A percentile compares a stretch with the other conserved stretches of the same genome.
Conservation (phyloP, 2,888 invertebrate species). For the Dicycla oo region DNA sequence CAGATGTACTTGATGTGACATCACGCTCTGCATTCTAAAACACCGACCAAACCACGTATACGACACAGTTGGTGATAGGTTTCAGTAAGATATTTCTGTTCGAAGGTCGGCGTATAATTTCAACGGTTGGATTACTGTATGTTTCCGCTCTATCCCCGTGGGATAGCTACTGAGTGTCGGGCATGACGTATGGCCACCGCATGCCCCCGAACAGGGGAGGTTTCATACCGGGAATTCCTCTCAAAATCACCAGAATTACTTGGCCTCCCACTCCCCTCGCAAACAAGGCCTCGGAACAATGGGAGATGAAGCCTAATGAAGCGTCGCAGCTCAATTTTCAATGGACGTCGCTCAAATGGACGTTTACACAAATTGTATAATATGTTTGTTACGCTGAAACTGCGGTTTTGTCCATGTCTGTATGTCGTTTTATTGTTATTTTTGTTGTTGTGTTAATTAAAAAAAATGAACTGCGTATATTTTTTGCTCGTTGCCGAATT, state of each 20-base stretch:
- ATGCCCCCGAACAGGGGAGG: slow-evolving; percentile 68
- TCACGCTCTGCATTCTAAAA: slow-evolving; percentile 27
- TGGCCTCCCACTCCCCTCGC: slow-evolving; percentile 59
- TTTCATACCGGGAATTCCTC: slow-evolving; percentile 68
- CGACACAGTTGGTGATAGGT: slow-evolving; percentile 50
- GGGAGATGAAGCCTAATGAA: slow-evolving; percentile 57
- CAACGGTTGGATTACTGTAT: slow-evolving; percentile 67
- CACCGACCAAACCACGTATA: slow-evolving; percentile 36
- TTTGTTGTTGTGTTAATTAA: slow-evolving; percentile 74
- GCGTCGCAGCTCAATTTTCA: slow-evolving; percentile 62
- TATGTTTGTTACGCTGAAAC: slow-evolving; percentile 67
- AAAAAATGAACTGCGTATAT: slow-evolving; percentile 46
- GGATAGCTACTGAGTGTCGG: slow-evolving; percentile 67
- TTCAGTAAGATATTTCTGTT: slow-evolving; percentile 56
- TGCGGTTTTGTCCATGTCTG: slow-evolving; percentile 67
- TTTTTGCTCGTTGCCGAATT: slow-evolving; percentile 46
- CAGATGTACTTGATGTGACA: slow-evolving; percentile 6
- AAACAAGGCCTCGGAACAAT: slow-evolving; percentile 23
- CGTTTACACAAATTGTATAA: slow-evolving; percentile 74
- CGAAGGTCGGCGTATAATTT: slow-evolving; percentile 66
- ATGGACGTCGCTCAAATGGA: slow-evolving; percentile 68
- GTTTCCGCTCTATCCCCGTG: slow-evolving; percentile 65
- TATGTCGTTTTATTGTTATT: slow-evolving; percentile 72
- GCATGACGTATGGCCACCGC: slow-evolving; percentile 75
- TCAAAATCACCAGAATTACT: slow-evolving; percentile 65